Evolutionary conservation across 2,113 vertebrate genomes (phyloP).

Genomic region (Desmodus rotundus): DNA sequence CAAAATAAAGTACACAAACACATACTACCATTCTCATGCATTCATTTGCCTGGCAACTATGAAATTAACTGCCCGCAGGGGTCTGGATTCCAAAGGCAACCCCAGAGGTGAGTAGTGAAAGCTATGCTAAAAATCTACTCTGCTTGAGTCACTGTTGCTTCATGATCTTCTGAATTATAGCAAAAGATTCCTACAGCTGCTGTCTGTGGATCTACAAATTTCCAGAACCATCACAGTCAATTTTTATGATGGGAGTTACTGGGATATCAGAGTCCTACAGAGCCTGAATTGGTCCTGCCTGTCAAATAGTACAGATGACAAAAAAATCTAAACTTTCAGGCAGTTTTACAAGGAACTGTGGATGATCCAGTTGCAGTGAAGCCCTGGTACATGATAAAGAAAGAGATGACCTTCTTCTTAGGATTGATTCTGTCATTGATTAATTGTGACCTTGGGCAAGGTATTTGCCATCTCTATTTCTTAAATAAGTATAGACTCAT

Average conservation of each 20-base stretch:
- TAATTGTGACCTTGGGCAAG: neutral
- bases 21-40: neutral
- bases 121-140: neutral
- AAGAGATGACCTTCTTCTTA: neutral
- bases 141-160: neutral
- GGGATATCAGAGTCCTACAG: neutral
- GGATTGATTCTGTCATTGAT: neutral
- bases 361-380: neutral
- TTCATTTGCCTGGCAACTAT: neutral
- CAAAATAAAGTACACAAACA: neutral
- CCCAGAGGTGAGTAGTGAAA: neutral
- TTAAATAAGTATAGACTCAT: neutral
- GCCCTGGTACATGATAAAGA: neutral
- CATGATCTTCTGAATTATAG: neutral
- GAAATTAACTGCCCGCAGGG: neutral
- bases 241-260: neutral
- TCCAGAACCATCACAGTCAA: neutral
- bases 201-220: neutral
- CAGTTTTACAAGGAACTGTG: neutral
- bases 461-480: neutral
- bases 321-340: neutral
- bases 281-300: neutral
- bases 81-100: neutral
- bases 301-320: neutral
- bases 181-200: neutral